phyloP scores from a whole-genome alignment of 2,888 invertebrate species.

The Keiferia lycopersicella region DNA sequence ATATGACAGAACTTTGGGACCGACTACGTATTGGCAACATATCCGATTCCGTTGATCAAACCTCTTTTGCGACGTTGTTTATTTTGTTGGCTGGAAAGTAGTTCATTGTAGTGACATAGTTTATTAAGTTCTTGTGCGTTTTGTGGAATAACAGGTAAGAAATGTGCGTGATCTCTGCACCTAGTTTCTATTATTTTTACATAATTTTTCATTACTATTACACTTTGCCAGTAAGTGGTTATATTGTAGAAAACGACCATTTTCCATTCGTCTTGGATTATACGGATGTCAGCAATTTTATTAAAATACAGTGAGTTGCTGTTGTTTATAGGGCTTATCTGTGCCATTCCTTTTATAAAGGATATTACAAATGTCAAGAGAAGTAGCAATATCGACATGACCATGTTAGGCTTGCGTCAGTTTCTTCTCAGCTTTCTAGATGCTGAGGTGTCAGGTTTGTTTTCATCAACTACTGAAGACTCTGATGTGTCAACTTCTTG shows the following conservation, averaged over 20 bases:
- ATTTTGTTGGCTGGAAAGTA: not conserved
- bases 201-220: not conserved
- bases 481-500: conserved; percentile 24
- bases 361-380: not conserved
- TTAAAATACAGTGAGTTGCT: not conserved
- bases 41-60: conserved; percentile 31
- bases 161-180: too few species aligned
- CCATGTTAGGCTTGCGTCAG: not conserved
- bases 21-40: conserved; percentile 32
- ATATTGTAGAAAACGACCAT: not conserved
- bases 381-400: not conserved
- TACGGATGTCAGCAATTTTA: not conserved
- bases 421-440: not conserved
- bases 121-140: not conserved
- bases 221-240: not conserved
- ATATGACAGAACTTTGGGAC: too few species aligned
- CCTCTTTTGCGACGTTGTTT: conserved; percentile 15
- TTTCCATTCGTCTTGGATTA: not conserved
- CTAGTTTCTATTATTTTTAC: too few species aligned
- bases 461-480: conserved; percentile 25
- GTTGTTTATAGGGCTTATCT: not conserved
- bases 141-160: too few species aligned
- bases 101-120: not conserved
- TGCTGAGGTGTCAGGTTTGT: conserved; percentile 21
- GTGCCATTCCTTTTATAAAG: not conserved